phyloP scores from a whole-genome alignment of 2,113 vertebrate genomes.

The Zingel zingel region DNA sequence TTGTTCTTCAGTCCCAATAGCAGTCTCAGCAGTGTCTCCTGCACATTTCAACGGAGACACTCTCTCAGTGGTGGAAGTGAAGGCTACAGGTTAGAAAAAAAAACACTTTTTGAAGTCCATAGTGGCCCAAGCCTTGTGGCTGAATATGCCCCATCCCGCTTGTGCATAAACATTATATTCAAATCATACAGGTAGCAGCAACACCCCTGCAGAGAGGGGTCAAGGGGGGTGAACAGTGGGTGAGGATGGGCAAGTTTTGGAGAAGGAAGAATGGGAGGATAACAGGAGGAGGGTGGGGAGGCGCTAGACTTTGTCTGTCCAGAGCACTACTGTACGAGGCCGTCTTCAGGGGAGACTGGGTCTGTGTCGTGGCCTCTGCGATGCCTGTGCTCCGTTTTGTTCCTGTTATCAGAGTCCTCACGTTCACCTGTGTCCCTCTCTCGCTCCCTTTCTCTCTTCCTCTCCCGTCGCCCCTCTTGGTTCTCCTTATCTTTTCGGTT shows the following conservation, averaged over 20 bases:
- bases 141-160: constrained; percentile 71
- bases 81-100: constrained; percentile 48
- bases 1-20: constrained; percentile 57
- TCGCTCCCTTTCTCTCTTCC: constrained; percentile 81
- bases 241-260: constrained; percentile 33
- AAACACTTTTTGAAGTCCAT: constrained; percentile 61
- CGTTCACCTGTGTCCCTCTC: constrained; percentile 85
- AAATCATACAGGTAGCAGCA: constrained; percentile 94
- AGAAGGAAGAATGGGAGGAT: constrained; percentile 46
- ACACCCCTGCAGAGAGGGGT: constrained; percentile 82
- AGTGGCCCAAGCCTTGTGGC: constrained; percentile 68
- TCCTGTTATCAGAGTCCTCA: constrained; percentile 91
- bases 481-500: constrained; percentile 91
- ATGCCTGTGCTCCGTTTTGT: constrained; percentile 92
- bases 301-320: constrained; percentile 44
- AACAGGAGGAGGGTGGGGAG: constrained; percentile 35
- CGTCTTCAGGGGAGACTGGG: constrained; percentile 80
- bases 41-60: constrained; percentile 57
- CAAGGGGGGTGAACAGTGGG: constrained; percentile 61
- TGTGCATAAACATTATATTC: constrained; percentile 85
- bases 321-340: constrained; percentile 86
- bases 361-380: constrained; percentile 89
- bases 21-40: constrained; percentile 67
- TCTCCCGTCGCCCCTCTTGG: constrained; percentile 87
- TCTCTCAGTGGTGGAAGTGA: constrained; percentile 60